A percentile compares a stretch with the other conserved stretches of the same genome.
Conservation (phyloP, 2,113 vertebrate species). For the Caranx ignobilis region DNA sequence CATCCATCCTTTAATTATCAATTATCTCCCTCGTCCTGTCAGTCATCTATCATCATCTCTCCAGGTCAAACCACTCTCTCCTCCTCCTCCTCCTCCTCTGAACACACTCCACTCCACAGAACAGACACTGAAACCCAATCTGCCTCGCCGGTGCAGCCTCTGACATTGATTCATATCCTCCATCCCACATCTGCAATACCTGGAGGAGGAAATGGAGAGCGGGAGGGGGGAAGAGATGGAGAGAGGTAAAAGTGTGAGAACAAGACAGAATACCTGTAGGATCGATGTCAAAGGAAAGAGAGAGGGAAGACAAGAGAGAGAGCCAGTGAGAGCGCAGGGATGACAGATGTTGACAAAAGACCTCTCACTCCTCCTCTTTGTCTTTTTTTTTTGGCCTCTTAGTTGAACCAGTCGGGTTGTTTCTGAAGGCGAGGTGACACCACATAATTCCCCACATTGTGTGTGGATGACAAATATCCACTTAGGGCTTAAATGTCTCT, state of each 20-base stretch:
- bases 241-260: constrained; percentile 7
- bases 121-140: constrained; percentile 47
- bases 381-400: constrained; percentile 14
- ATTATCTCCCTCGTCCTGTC: constrained; percentile 12
- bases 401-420: constrained; percentile 49
- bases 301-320: constrained; percentile 27
- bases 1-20: constrained; percentile 27
- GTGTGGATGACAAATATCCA: constrained; percentile 33
- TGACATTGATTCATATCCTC: constrained; percentile 46
- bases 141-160: constrained; percentile 5
- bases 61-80: constrained; percentile 1
- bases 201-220: neutral
- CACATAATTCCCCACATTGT: constrained; percentile 44
- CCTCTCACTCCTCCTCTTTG: constrained; percentile 5
- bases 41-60: constrained; percentile 22
- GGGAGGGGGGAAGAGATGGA: neutral
- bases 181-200: constrained; percentile 24
- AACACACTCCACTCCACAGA: constrained; percentile 20
- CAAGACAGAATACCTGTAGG: constrained; percentile 21
- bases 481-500: constrained; percentile 33
- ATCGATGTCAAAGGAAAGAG: constrained; percentile 3
- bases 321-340: neutral
- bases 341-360: constrained; percentile 29
- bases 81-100: neutral
- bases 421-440: neutral